Evolutionary conservation across 2,113 vertebrate genomes (phyloP), one percentile per base, ranked within the genome.

Genomic region (Tyto alba): DNA sequence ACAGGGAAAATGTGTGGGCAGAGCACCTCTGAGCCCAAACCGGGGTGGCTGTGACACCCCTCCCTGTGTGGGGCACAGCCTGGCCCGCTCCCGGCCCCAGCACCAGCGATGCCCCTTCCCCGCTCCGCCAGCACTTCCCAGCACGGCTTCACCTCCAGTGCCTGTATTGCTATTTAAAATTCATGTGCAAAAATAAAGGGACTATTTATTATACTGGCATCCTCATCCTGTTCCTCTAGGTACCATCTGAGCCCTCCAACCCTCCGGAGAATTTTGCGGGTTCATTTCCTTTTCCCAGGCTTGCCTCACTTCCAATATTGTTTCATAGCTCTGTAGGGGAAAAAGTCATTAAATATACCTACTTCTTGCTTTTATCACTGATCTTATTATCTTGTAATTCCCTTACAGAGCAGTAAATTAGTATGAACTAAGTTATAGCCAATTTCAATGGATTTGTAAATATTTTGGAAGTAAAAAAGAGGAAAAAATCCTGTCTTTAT

Each of bases 371-470:
- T 95, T 93, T 90, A 78, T 77, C 47, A 7, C 90, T 75, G 82
- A 88, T 75, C 82, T 95, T 41, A 82, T 82, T 96, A 71, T 93
- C 69, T 82, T 47, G 60, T 78, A 91, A 90, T 88, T 57, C 56
- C 89, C 82, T 75, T 41, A 32, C 50, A 55, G 74, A 92, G 73
- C 82, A 81, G 64, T 87, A 53, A 91, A 81, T 75, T 78, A 71
- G 47, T 50, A 29, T 2, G 72, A 67, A 56, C 15, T 9, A 25
- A 81, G 47, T 82, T 85, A 72, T 40, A 85, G 48, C 69, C 82
- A 59, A 71, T 92, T 96, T 78, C 41, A 78, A 63, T 34, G 74
- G 85, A 78, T 93, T 95, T 90, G 82, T 90, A 95, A 95, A 95
- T 90, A 90, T 85, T 77, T 82, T 55, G 56, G 43, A 19, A 43